phyloP scores from a whole-genome alignment of 2,888 invertebrate species.

The Latrodectus hesperus region DNA sequence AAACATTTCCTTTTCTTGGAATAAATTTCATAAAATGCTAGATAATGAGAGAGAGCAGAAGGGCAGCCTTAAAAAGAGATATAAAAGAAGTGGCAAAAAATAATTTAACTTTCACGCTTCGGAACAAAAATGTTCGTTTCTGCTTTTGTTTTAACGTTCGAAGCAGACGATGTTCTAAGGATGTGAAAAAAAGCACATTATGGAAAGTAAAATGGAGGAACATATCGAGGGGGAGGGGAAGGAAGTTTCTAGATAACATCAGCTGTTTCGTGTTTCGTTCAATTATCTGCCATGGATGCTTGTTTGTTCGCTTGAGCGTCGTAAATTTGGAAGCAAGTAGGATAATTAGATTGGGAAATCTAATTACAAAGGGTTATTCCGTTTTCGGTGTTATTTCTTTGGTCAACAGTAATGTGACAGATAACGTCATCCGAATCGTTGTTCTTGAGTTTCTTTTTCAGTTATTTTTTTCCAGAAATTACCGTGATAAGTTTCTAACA shows the following conservation, averaged over 20 bases:
- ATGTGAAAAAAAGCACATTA: conserved; percentile 17
- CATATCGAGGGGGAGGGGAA: conserved; percentile 36
- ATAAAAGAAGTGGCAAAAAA: conserved; percentile 17
- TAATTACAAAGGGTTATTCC: conserved; percentile 66
- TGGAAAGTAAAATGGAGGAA: conserved; percentile 43
- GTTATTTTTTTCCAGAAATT: not conserved
- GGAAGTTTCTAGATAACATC: conserved; percentile 54
- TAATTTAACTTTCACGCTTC: conserved; percentile 33
- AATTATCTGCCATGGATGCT: conserved; percentile 60
- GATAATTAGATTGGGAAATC: conserved; percentile 65
- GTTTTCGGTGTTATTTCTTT: conserved; percentile 49
- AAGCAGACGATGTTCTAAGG: conserved; percentile 33
- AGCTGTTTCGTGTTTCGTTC: conserved; percentile 62
- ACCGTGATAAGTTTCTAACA: no score
- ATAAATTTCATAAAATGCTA: conserved; percentile 52
- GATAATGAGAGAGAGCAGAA: conserved; percentile 49
- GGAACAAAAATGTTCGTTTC: conserved; percentile 5
- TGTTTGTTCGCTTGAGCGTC: conserved; percentile 34
- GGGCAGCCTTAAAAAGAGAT: not conserved
- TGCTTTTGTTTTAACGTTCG: conserved; percentile 40
- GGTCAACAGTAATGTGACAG: conserved; percentile 35
- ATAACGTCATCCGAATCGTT: conserved; percentile 41
- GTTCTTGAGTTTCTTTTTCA: not conserved
- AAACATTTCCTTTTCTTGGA: conserved; percentile 7
- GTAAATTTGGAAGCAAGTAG: conserved; percentile 63